phyloP scores from a whole-genome alignment of 1,140 invertebrate genomes.

The Hyles vespertilio region DNA sequence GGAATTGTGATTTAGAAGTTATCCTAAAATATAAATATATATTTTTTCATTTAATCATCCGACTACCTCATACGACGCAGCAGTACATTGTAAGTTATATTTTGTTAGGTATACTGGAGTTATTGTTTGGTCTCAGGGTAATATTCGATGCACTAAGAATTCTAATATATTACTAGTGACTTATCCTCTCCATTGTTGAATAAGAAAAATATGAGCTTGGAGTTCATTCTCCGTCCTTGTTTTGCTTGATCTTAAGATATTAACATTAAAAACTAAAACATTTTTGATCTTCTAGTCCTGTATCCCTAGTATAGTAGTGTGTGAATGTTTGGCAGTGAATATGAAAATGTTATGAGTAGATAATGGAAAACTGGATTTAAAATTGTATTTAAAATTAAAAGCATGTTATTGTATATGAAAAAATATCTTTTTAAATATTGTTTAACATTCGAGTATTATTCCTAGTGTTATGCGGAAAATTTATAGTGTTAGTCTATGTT shows the following conservation, averaged over 20 bases:
- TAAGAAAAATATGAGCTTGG: conserved; percentile 39
- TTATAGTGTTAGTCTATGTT: too few relatives aligned
- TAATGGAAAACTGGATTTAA: too few relatives aligned
- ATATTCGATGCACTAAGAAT: conserved; percentile 21
- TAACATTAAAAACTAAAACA: conserved; percentile 22
- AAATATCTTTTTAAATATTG: too few relatives aligned
- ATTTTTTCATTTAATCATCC: conserved; percentile 21
- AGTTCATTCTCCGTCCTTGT: conserved; percentile 40
- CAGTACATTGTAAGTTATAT: conserved; percentile 7
- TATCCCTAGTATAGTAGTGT: conserved; percentile 40
- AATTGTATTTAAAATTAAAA: too few relatives aligned
- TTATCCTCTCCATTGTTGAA: background rate
- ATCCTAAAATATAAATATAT: conserved; percentile 15
- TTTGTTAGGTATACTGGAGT: conserved; percentile 1
- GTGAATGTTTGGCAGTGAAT: conserved; percentile 17
- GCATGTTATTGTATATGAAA: too few relatives aligned
- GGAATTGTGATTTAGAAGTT: conserved; percentile 19
- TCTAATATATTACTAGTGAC: conserved; percentile 16
- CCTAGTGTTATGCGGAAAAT: too few relatives aligned
- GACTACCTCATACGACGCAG: conserved; percentile 26
- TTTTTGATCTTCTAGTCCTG: conserved; percentile 57
- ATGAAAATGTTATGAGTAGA: conserved; percentile 2
- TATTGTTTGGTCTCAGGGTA: conserved; percentile 32
- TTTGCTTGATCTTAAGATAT: conserved; percentile 29
- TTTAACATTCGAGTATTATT: too few relatives aligned